phyloP scores from a whole-genome alignment of 2,113 vertebrate genomes.

The Geococcyx californianus region DNA sequence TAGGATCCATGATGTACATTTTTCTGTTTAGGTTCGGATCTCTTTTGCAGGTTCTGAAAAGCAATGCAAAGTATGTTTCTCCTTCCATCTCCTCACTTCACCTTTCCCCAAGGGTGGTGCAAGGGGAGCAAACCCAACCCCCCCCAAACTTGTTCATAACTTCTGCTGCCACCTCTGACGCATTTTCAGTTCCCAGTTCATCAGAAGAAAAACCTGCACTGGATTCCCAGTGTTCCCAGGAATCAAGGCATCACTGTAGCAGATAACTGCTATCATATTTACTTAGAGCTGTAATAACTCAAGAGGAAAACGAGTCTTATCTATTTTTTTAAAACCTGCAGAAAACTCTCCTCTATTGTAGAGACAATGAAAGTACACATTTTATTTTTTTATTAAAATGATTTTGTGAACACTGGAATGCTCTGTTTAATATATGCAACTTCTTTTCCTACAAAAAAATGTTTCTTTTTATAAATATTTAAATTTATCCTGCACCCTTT shows the following conservation, averaged over 20 bases:
- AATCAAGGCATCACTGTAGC: neutral
- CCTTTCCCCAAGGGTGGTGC: too few relatives aligned
- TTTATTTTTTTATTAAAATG: neutral
- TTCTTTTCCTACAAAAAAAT: neutral
- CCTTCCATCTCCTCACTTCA: neutral
- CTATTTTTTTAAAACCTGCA: neutral
- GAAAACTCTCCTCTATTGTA: neutral
- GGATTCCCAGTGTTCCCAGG: neutral
- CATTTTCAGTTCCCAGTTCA: neutral
- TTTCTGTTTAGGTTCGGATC: neutral
- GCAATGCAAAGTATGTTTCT: neutral
- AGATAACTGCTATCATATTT: neutral
- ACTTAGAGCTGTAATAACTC: neutral
- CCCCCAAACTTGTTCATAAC: neutral
- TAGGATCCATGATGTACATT: rapidly evolving
- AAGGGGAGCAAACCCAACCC: neutral
- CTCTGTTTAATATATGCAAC: neutral
- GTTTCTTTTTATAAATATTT: neutral
- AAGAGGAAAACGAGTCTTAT: neutral
- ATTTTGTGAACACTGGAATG: neutral
- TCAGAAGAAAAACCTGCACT: neutral
- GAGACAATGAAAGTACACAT: neutral
- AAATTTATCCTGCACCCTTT: neutral
- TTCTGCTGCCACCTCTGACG: neutral
- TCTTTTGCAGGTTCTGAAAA: neutral